Conservation (phyloP, 1,140 invertebrate species). For the Drosophila cardini region DNA sequence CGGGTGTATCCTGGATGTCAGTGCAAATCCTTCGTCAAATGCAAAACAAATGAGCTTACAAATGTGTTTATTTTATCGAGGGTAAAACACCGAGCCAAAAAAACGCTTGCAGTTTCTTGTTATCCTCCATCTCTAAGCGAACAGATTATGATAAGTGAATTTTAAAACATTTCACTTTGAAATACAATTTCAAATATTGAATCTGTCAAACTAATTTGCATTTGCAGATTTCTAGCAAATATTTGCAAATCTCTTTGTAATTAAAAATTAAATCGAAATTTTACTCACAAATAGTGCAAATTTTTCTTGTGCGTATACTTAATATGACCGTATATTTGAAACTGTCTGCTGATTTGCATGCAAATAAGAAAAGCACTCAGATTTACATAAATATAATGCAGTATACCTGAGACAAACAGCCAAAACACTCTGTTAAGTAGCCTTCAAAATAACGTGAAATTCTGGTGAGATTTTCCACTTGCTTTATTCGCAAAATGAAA, state of each 20-base stretch:
- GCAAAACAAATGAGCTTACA: constrained; percentile 39
- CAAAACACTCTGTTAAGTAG: constrained; percentile 16
- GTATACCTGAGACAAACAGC: constrained; percentile 26
- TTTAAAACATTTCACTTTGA: background rate
- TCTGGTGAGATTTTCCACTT: constrained; percentile 13
- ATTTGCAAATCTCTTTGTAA: constrained; percentile 26
- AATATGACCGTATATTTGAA: constrained; percentile 18
- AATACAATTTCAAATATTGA: constrained; percentile 2
- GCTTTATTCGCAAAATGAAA: constrained; percentile 49
- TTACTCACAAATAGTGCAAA: constrained; percentile 13
- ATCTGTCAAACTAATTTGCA: constrained; percentile 5
- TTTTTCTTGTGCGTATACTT: constrained; percentile 13
- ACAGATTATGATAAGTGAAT: constrained; percentile 17
- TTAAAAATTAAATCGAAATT: constrained; percentile 9
- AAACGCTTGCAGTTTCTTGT: background rate
- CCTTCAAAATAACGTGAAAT: constrained; percentile 1
- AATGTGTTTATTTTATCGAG: constrained; percentile 21
- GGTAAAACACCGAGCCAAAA: background rate
- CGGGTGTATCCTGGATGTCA: background rate
- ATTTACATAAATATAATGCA: constrained; percentile 56
- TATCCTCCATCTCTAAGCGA: background rate
- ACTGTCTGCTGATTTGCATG: constrained; percentile 66
- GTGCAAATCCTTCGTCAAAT: constrained; percentile 31
- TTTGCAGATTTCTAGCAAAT: constrained; percentile 11
- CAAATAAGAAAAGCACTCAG: constrained; percentile 56